Evolutionary conservation across 2,113 vertebrate species (phyloP), one percentile per base, ranked within the genome.

Genomic region (Brachypodius melanocephalos): DNA sequence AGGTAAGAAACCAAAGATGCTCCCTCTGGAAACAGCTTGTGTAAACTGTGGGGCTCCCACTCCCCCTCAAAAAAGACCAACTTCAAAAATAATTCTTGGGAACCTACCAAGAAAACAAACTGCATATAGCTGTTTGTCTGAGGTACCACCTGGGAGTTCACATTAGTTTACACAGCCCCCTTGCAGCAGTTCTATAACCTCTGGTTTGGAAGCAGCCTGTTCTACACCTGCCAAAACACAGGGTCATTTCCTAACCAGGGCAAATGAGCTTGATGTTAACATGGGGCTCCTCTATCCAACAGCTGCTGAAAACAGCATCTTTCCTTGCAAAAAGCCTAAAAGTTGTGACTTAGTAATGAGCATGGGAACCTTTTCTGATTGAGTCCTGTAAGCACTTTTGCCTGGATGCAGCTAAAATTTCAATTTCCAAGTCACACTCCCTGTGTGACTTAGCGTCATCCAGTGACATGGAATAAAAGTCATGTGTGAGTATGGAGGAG

Each of bases 141-240:
- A 92, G 31, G 21, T 26, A 51, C 28, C 85, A 81, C 81, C 69
- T 87, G 66, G 22, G 80, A 84, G 52, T 52, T 63, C 17, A 66
- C 59, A 67, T 6, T 10, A 43, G 29, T 34, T 63, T 36, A 52
- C 57, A 46, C 0, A 75, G n/a, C 11, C 18, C n/a, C 0, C 0
- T 11, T 22, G 74, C 5, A 77, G 76, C 7, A 81, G 59, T 43
- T 87, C 77, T 58, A 58, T 31, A 88, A 79, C 58, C 58, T 43
- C 57, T 54, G 72, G 9, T 76, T 80, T 83, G 71, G 57, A 92
- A 93, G 38, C 0, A 8, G 40, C 31, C 29, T 3, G 19, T 87
- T n/a, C 73, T 42, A 45, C 54, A 38, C 19, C 29, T 61, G 34
- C 65, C 66, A 84, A 88, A 92, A 90, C 31, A 79, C 32, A 45